A percentile compares a stretch with the other conserved stretches of the same genome.
Evolutionary conservation across 2,888 invertebrate species (phyloP).

Genomic region (Acanthacorydalis orientalis): DNA sequence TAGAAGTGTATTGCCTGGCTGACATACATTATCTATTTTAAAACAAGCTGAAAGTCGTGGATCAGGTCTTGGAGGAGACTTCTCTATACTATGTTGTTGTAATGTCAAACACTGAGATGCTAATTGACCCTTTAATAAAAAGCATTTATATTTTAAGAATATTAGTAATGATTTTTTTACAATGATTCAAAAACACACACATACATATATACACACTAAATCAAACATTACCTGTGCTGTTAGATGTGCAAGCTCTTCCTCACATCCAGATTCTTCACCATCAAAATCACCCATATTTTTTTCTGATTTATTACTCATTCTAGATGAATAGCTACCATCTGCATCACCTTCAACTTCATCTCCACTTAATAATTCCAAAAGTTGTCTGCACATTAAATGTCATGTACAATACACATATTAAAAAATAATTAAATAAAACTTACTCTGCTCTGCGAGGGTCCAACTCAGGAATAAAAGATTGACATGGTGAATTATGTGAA

Average conservation of each 20-base stretch:
- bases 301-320: constrained; percentile 83
- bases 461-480: constrained; percentile 18
- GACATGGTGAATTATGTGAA: constrained; percentile 18
- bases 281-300: constrained; percentile 92
- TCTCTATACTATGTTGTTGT: constrained; percentile 22
- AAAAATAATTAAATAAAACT: constrained; percentile 11
- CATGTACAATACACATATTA: not conserved
- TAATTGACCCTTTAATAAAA: constrained; percentile 17
- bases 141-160: constrained; percentile 7
- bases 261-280: constrained; percentile 76
- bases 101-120: constrained; percentile 20
- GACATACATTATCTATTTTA: constrained; percentile 51
- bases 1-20: constrained; percentile 78
- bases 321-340: constrained; percentile 83
- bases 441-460: constrained; percentile 13
- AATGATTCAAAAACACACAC: no score
- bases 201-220: not conserved
- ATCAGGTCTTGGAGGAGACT: constrained; percentile 23
- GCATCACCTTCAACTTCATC: constrained; percentile 35
- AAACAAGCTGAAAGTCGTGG: constrained; percentile 25
- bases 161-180: no score
- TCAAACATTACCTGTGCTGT: constrained; percentile 40
- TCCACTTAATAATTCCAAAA: constrained; percentile 47
- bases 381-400: constrained; percentile 26
- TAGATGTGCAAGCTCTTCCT: constrained; percentile 64